phyloP scores from a whole-genome alignment of 1,140 invertebrate genomes.

The Whitmania pigra region DNA sequence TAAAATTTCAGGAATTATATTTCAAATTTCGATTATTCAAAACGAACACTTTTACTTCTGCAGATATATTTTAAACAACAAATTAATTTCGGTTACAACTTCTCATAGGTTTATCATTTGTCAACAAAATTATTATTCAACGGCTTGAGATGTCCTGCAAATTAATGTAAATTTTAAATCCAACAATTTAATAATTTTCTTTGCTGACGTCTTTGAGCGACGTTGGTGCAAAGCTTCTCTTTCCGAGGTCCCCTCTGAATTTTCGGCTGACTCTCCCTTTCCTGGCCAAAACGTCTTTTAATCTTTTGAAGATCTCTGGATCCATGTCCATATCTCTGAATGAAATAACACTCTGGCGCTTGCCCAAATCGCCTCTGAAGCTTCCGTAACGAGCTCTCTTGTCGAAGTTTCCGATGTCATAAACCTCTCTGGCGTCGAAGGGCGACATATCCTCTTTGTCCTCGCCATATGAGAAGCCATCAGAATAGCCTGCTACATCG shows the following conservation, averaged over 20 bases:
- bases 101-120: background rate
- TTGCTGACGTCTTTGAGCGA: no score
- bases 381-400: background rate
- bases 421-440: background rate
- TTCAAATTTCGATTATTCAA: no score
- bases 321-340: background rate
- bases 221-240: background rate
- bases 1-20: no score
- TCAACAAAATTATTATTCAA: background rate
- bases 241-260: conserved; percentile 7
- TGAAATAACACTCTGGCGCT: background rate
- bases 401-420: background rate
- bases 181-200: background rate
- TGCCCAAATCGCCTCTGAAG: conserved; percentile 9
- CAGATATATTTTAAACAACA: background rate
- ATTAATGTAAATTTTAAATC: background rate
- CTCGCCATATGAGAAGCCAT: background rate
- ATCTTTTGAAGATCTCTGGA: background rate
- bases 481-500: background rate
- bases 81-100: background rate
- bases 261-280: conserved; percentile 2
- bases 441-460: background rate
- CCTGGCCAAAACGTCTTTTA: background rate
- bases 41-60: background rate
- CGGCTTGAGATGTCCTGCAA: background rate